These are phyloP conservation scores for Syrista parreyssii DNA, from an alignment of 2,888 invertebrate species.

Conservation along the genomic window DNA sequence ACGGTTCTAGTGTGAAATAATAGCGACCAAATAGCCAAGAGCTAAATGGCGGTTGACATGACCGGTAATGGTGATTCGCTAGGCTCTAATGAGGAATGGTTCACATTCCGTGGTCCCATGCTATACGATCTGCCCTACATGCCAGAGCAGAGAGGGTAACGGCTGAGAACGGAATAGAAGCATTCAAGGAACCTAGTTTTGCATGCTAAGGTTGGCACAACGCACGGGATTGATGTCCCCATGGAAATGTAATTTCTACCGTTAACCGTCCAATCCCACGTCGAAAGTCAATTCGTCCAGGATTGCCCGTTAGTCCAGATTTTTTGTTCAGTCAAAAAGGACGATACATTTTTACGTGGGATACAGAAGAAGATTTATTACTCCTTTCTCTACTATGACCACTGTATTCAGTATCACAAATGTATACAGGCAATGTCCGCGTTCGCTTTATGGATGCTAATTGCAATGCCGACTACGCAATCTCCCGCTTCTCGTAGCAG, in stretches of 20 bases:
- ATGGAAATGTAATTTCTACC: constrained; percentile 35
- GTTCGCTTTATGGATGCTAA: not conserved
- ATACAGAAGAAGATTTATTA: constrained; percentile 1
- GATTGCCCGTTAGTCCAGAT: not conserved
- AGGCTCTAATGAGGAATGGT: constrained; percentile 42
- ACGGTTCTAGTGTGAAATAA: not conserved
- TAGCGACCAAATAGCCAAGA: not conserved
- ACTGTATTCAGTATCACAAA: constrained; percentile 9
- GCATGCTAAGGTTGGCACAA: constrained; percentile 29
- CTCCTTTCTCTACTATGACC: constrained; percentile 1
- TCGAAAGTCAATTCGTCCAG: not conserved
- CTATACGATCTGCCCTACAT: constrained; percentile 34
- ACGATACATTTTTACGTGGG: not conserved
- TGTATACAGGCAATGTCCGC: not conserved
- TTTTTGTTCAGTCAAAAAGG: not conserved
- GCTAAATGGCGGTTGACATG: not conserved
- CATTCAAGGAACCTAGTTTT: constrained; percentile 40
- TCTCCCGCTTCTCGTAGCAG: constrained; percentile 2
- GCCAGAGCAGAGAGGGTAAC: constrained; percentile 24
- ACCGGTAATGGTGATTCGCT: constrained; percentile 25
- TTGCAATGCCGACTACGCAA: not conserved
- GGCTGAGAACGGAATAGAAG: constrained; percentile 11
- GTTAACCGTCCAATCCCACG: constrained; percentile 21
- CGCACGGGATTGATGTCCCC: constrained; percentile 30
- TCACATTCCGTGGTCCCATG: constrained; percentile 33